A percentile compares a stretch with the other conserved stretches of the same genome.
phyloP scores from a whole-genome alignment of 2,113 vertebrate species.

The Coturnix japonica region DNA sequence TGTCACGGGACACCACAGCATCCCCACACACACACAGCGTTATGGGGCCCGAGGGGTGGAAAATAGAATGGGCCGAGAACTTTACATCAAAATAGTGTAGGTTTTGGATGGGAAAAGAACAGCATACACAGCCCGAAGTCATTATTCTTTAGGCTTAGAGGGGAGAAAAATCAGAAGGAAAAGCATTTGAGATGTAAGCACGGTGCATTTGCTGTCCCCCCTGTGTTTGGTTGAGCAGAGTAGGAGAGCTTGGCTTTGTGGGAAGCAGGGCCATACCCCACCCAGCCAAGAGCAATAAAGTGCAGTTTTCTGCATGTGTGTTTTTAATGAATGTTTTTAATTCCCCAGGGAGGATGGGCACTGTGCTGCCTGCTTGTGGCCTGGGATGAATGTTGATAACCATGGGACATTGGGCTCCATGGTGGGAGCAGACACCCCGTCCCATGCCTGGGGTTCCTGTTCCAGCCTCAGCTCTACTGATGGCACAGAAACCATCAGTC shows the following conservation, averaged over 20 bases:
- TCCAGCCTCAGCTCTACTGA: not conserved
- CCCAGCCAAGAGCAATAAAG: not conserved
- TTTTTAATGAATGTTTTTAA: not conserved
- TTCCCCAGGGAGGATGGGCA: not conserved
- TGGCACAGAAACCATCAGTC: not conserved
- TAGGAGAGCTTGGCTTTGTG: fast-evolving
- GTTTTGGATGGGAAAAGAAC: slow-evolving; percentile 14
- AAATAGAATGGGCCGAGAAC: slow-evolving; percentile 22
- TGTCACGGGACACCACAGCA: slow-evolving; percentile 50
- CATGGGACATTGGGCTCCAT: not conserved
- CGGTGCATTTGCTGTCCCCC: too few relatives aligned
- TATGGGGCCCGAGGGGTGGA: not conserved
- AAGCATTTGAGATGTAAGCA: not conserved
- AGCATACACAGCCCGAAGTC: not conserved
- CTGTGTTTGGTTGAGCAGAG: not conserved
- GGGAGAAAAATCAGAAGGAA: not conserved
- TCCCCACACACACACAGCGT: not conserved
- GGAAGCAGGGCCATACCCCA: not conserved
- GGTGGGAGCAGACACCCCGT: not conserved
- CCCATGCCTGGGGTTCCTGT: not conserved
- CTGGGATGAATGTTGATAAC: not conserved
- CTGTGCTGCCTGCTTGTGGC: not conserved
- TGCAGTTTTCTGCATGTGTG: fast-evolving
- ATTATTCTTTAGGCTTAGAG: not conserved
- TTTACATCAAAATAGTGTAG: not conserved